phyloP scores from a whole-genome alignment of 2,113 vertebrate species.

The Hydrochoerus hydrochaeris region DNA sequence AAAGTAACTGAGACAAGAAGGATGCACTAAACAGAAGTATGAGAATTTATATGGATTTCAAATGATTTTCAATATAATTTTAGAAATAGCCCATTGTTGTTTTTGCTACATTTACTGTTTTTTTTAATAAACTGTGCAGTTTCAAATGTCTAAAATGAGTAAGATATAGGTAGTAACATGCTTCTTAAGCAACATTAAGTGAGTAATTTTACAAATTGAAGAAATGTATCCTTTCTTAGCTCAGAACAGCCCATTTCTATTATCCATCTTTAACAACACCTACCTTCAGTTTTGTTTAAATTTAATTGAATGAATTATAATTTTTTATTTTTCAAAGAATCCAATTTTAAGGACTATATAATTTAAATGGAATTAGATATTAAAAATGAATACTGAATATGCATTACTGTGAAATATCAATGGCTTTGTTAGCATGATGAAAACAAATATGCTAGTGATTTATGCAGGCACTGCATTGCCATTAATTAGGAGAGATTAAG shows the following conservation, averaged over 20 bases:
- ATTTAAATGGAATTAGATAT: not conserved
- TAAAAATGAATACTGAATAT: not conserved
- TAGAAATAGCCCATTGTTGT: not conserved
- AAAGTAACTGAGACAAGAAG: not conserved
- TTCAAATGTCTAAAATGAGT: not conserved
- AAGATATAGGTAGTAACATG: not conserved
- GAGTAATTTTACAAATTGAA: not conserved
- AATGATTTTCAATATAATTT: not conserved
- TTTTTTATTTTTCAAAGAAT: not conserved
- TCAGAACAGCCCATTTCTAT: not conserved
- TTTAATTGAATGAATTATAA: not conserved
- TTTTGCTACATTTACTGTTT: not conserved
- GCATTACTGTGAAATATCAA: not conserved
- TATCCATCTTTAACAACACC: not conserved
- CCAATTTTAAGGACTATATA: not conserved
- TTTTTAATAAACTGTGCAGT: not conserved
- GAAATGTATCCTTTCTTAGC: not conserved
- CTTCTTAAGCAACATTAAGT: not conserved
- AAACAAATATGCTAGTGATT: not conserved
- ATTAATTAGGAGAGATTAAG: not conserved
- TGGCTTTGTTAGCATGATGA: not conserved
- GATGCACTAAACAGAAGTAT: not conserved
- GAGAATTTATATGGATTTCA: not conserved
- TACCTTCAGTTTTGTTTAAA: not conserved
- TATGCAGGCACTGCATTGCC: not conserved